Conservation (phyloP, 2,797 vertebrate genomes). For the Remorina albescens region DNA sequence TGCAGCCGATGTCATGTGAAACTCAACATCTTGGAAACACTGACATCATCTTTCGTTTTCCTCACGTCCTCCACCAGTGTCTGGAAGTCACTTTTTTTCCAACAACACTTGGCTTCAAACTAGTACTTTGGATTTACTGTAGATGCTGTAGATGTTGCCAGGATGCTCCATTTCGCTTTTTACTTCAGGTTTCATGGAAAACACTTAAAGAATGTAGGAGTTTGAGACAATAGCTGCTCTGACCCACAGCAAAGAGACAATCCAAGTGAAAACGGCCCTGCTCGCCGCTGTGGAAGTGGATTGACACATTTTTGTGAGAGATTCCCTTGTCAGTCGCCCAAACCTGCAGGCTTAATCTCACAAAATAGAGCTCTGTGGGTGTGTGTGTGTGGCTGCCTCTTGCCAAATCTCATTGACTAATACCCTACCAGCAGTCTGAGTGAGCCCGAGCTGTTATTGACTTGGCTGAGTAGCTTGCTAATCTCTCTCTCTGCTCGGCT, state of each 20-base stretch:
- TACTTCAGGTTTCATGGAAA: conserved; percentile 55
- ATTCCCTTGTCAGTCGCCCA: conserved; percentile 70
- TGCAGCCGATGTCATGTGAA: conserved; percentile 67
- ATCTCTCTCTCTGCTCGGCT: conserved; percentile 64
- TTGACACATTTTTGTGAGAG: conserved; percentile 60
- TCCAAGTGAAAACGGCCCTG: too few relatives aligned
- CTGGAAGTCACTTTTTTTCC: conserved; percentile 44
- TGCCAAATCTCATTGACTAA: conserved; percentile 74
- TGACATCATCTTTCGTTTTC: conserved; percentile 61
- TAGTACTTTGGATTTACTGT: conserved; percentile 35
- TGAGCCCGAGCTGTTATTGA: conserved; percentile 54
- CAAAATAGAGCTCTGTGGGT: conserved; percentile 42
- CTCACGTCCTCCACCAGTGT: conserved; percentile 39
- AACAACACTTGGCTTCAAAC: conserved; percentile 26
- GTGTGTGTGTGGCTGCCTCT: conserved; percentile 32
- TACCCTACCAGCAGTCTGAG: conserved; percentile 60
- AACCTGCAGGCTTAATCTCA: conserved; percentile 69
- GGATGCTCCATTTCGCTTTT: conserved; percentile 16
- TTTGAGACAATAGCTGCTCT: conserved; percentile 33
- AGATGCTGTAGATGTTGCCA: conserved; percentile 39
- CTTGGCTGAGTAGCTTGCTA: conserved; percentile 64
- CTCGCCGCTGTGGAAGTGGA: conserved; percentile 30
- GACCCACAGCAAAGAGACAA: conserved; percentile 55
- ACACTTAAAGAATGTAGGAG: conserved; percentile 42
- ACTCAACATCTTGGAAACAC: conserved; percentile 52